Base-by-base conservation (phyloP, 2,113 vertebrate species). In the Arenaria interpres region DNA sequence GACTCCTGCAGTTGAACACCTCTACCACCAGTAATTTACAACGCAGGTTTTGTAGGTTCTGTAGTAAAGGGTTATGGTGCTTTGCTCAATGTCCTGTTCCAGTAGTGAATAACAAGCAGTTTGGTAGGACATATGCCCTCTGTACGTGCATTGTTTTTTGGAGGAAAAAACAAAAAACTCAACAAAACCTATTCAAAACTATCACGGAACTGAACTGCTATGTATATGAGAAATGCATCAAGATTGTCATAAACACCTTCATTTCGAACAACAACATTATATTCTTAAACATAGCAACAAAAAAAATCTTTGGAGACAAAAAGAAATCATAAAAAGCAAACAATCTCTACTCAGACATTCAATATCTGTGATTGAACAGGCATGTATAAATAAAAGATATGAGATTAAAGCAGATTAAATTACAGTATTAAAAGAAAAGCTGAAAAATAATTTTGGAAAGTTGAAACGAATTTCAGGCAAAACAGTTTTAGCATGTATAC, bases 351-450 rank as follows among this genome's bases (percentile, higher is more conserved):
- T 27, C 91, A 95, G 91, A 88, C 66, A 18, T 60, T 48, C 90
- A 95, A 69, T 78, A 87, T 69, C 37, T 73, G 90, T 89, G 93
- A 96, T 39, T 78, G 95, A 94, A 71, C 5, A 75, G 88, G 76
- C 67, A 24, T 4, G 14, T n/a, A 72, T 72, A 84, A 96, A 93
- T 39, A 93, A 88, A 94, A 48, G 54, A n/a, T 8, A 24, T 7
- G 80, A 96, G 95, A 96, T 95, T 88, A 97, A 81, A 73, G 39
- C 81, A 95, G 97, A 97, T 96, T 94, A 96, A 85, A 84, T 39
- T 73, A 71, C 24, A 54, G 81, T 68, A 80, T 83, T 93, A 92
- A 81, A 92, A 97, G 87, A 96, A 89, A 92, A 25, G 56, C 59
- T 86, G 72, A 73, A 66, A 93, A 91, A 94, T 75, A 19, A 91